Evolutionary conservation across 2,113 vertebrate genomes (phyloP).

Genomic region (Thamnophis sirtalis): DNA sequence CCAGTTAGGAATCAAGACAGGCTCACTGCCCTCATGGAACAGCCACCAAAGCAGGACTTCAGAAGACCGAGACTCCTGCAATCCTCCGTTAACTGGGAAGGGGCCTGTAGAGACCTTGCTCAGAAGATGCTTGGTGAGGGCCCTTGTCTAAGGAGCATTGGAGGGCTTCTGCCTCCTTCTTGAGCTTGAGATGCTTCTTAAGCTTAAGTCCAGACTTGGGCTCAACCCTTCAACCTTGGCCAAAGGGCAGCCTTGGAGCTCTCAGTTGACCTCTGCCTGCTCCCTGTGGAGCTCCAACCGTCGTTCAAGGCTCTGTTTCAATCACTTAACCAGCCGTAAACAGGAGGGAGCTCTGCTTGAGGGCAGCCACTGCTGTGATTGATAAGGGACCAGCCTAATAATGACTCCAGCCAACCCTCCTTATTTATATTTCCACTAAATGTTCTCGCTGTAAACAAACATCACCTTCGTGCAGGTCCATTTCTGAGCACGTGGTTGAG

Average conservation of each 20-base stretch:
- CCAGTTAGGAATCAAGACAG: not conserved
- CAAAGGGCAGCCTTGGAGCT: not conserved
- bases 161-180: not conserved
- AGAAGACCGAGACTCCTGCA: not conserved
- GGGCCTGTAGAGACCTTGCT: no score
- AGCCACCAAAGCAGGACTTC: not conserved
- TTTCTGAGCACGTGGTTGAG: not conserved
- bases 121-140: not conserved
- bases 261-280: not conserved
- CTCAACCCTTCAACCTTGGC: not conserved
- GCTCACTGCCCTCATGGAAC: not conserved
- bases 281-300: not conserved
- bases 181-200: not conserved
- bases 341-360: not conserved
- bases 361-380: not conserved
- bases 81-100: not conserved
- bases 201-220: not conserved
- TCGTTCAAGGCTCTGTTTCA: no score
- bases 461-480: constrained; percentile 12
- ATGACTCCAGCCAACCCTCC: constrained; percentile 27
- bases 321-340: no score
- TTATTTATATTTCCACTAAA: constrained; percentile 65
- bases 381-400: constrained; percentile 32
- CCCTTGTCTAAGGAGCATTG: not conserved
- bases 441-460: constrained; percentile 41